phyloP scores from a whole-genome alignment of 2,113 vertebrate genomes.

The Neogobius melanostomus region DNA sequence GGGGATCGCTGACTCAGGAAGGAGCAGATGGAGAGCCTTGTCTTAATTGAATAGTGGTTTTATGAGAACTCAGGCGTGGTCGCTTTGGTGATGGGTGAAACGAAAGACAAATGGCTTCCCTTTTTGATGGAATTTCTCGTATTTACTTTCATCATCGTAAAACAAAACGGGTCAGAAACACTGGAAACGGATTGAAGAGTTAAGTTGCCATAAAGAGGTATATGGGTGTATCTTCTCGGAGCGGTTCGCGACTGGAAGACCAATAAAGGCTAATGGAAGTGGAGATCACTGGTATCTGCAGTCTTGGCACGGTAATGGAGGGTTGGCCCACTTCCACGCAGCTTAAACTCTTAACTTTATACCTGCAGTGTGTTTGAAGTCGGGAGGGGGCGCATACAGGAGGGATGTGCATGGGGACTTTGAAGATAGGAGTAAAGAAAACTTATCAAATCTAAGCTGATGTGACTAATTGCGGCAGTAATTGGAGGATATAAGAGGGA shows the following conservation, averaged over 20 bases:
- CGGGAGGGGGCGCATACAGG: constrained; percentile 17
- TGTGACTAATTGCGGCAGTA: neutral
- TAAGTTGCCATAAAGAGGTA: constrained; percentile 48
- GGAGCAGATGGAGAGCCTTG: constrained; percentile 43
- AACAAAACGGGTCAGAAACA: constrained; percentile 42
- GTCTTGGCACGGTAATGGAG: constrained; percentile 44
- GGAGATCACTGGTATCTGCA: constrained; percentile 37
- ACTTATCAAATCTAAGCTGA: constrained; percentile 13
- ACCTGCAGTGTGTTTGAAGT: constrained; percentile 38
- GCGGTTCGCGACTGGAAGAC: constrained; percentile 43
- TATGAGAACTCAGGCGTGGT: constrained; percentile 40
- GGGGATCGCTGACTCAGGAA: constrained; percentile 56
- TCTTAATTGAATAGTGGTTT: constrained; percentile 62
- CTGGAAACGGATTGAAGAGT: constrained; percentile 59
- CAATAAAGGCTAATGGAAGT: constrained; percentile 62
- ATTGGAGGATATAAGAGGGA: neutral
- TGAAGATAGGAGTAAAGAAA: constrained; percentile 24
- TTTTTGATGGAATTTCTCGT: constrained; percentile 39
- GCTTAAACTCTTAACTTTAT: constrained; percentile 37
- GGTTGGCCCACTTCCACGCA: constrained; percentile 55
- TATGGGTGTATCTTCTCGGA: constrained; percentile 40
- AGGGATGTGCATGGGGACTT: constrained; percentile 24
- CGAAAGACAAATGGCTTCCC: neutral
- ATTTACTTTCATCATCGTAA: constrained; percentile 51
- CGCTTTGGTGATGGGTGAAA: constrained; percentile 32